Evolutionary conservation across 2,797 vertebrate species (phyloP), one percentile per base, ranked within the genome.

Genomic region (Poecilia wingei): DNA sequence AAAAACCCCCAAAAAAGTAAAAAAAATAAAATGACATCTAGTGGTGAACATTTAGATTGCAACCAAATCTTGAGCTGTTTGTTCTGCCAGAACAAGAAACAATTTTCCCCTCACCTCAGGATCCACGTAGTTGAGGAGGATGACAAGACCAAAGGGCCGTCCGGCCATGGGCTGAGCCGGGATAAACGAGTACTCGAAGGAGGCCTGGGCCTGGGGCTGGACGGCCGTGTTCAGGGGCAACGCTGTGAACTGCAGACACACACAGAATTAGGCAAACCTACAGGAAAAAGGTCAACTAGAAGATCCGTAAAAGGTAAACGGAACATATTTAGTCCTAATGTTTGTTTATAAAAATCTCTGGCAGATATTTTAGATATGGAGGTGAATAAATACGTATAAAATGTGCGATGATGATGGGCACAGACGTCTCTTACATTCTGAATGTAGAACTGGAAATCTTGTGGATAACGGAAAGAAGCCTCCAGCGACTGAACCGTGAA

Each of bases 111-210:
- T 86, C 82, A 96, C 95, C 94, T 96, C 91, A 1, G 74, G 39
- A 86, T 95, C 93, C 4, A 92, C 81, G 80, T 96, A 96, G 92
- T 91, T 96, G 83, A 96, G 94, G 51, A 95, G 94, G 83, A 96
- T 95, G 71, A 96, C 95, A 0, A 96, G 94, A 22, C 95, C 94
- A 1, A 96, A 96, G 0, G 95, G 95, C 43, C 95, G 96, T 1
- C 95, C 95, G 0, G 95, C 93, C 95, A 96, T 96, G 25, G 91
- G 94, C 86, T 95, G 94, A 49, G 95, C 94, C 0, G 95, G 95
- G 89, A 96, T 95, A 79, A 96, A 96, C 59, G 95, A 96, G 82
- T 96, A 96, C 85, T 96, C 95, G 12, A 96, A 96, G 76, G 96
- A 93, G 9, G 95, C 96, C 92, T 96, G 96, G 66, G 91, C 91